Evolutionary conservation across 2,113 vertebrate genomes (phyloP), one percentile per base, ranked within the genome.

Genomic region (Heloderma charlesbogerti): DNA sequence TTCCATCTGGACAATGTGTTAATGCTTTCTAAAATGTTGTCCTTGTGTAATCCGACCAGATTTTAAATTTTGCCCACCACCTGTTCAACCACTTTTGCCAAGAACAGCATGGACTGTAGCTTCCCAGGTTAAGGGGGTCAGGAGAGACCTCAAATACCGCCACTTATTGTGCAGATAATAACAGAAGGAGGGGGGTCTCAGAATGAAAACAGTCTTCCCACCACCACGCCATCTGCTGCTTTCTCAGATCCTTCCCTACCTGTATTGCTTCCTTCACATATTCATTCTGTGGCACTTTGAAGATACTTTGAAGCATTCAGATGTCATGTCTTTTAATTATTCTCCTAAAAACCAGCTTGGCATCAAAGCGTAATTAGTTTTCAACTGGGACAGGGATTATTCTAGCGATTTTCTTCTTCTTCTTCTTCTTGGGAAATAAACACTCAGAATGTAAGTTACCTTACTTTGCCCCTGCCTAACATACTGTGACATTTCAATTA

Each of bases 401-500:
- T 84, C 3, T 27, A 57, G 51, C 69, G 66, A 79, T 78, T 72
- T 7, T 7, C 4, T 60, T 77, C 84, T 92, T 69, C 84, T 51
- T 54, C 69, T 91, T 15, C 0, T 91, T 51, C 87, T 88, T 72
- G 31, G 77, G n/a, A 7, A 92, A 0, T 82, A 60, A 92, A 78
- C 6, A 72, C 40, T 81, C 43, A 15, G 89, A 89, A 82, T 66
- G 2, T 91, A 94, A 22, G 54, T 77, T 51, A 40, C 78, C 80
- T 74, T 7, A 3, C 43, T 75, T 81, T 83, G 69, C 54, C 43
- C 60, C 74, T 92, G 29, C 8, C 6, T 67, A 90, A 63, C 20
- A 77, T n/a, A 40, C 0, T 78, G 31, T 88, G 77, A 79, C 54
- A 67, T 90, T 91, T 93, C 88, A 95, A 90, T 37, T 69, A 20